phyloP scores from a whole-genome alignment of 2,113 vertebrate species.

The Nothocercus julius region DNA sequence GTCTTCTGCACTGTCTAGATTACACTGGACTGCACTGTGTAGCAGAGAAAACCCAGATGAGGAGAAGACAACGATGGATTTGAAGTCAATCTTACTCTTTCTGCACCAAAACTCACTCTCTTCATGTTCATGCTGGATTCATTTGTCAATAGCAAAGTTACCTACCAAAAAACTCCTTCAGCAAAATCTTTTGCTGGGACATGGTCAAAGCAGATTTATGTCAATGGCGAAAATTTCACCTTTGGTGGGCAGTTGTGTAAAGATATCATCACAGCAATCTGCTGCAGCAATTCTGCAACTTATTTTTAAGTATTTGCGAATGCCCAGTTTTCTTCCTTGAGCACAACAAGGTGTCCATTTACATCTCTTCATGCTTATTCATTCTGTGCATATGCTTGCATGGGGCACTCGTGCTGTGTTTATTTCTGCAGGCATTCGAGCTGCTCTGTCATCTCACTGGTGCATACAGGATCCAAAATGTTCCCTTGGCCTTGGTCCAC shows the following conservation, averaged over 20 bases:
- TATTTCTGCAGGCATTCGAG: neutral
- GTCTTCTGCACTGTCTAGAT: neutral
- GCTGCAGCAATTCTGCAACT: neutral
- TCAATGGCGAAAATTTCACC: neutral
- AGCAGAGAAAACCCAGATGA: neutral
- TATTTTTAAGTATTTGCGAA: neutral
- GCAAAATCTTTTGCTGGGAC: neutral
- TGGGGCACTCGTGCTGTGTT: neutral
- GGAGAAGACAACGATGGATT: neutral
- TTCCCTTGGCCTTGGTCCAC: neutral
- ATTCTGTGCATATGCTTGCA: neutral
- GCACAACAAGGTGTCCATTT: neutral
- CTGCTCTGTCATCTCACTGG: neutral
- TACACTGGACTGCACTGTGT: neutral
- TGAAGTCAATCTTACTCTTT: neutral
- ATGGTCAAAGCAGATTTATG: neutral
- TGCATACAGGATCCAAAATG: neutral
- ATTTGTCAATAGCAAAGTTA: neutral
- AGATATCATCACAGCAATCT: neutral
- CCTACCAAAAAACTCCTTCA: neutral
- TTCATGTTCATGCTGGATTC: neutral
- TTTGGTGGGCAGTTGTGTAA: neutral
- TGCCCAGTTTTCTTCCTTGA: neutral
- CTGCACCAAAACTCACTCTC: neutral
- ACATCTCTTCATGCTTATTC: neutral